Evolutionary conservation across 2,888 invertebrate genomes (phyloP), one percentile per base, ranked within the genome.

Genomic region (Selenia dentaria): DNA sequence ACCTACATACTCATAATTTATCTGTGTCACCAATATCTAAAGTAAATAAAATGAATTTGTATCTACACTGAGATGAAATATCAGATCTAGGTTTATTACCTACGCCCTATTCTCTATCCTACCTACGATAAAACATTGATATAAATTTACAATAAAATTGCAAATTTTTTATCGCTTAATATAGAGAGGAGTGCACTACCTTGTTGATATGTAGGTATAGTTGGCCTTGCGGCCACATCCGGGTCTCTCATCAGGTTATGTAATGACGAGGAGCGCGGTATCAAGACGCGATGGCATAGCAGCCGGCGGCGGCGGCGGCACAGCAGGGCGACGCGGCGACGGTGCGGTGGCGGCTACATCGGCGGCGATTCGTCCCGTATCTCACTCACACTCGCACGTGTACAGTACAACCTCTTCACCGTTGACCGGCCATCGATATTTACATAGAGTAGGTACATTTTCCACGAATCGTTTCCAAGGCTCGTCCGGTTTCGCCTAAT

Each of bases 151-250:
- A n/a, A n/a, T n/a, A n/a, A n/a, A n/a, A n/a, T n/a, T n/a, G n/a
- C n/a, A n/a, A n/a, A n/a, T 2, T 1, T 22, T 29, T 9, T 29
- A 13, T 22, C 20, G 16, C 12, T 9, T 6, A 28, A 31, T 34
- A 42, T 58, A 40, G 39, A 56, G 51, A 61, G 51, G 58, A 61
- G 52, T 78, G 70, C 67, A 73, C 46, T 50, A 70, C 60, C 60
- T 66, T 61, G 56, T 56, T 56, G 51, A 54, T 62, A 65, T 74
- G 77, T 62, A 66, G 74, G 77, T 62, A 39, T 57, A 54, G 62
- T 54, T 76, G 82, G 79, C 84, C 83, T 85, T 83, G 84, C 53
- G 59, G 62, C 60, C 58, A 78, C 70, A 83, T 87, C 86, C 87
- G 86, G 87, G 85, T 86, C 64, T 70, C 58, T 33, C 32, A 27